Percentiles rank a stretch among this genome's conserved stretches.
Conservation (phyloP, 2,888 invertebrate genomes). For the Caenorhabditis sulstoni region DNA sequence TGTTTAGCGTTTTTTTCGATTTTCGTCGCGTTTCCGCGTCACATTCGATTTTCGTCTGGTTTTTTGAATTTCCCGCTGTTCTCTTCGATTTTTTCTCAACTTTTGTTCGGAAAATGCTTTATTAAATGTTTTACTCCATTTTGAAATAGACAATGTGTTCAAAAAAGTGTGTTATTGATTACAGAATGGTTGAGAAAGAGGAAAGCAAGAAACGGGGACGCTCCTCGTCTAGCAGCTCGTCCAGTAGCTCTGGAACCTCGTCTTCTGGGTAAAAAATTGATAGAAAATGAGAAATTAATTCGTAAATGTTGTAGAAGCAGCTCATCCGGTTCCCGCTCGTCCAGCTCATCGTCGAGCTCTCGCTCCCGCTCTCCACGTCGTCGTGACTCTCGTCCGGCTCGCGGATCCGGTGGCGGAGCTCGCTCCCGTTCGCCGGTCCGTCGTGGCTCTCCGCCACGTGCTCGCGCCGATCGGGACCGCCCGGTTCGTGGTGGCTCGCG, state of each 20-base stretch:
- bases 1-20: conserved; percentile 12
- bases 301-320: conserved; percentile 33
- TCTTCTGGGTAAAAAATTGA: conserved; percentile 53
- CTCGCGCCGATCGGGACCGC: conserved; percentile 59
- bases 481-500: conserved; percentile 65
- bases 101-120: background rate
- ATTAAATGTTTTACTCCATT: background rate
- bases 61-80: background rate
- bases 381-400: conserved; percentile 32
- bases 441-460: conserved; percentile 67
- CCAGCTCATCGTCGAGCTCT: conserved; percentile 63
- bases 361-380: conserved; percentile 67
- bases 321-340: conserved; percentile 63
- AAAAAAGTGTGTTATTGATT: too few species aligned
- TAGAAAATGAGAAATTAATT: background rate
- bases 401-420: conserved; percentile 8
- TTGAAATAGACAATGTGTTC: too few species aligned
- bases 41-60: conserved; percentile 1
- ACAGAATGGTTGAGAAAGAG: conserved; percentile 65
- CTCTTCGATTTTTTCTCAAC: background rate
- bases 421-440: conserved; percentile 61
- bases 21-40: conserved; percentile 14
- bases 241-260: conserved; percentile 64
- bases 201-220: conserved; percentile 51
- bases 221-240: conserved; percentile 68